A percentile compares a stretch with the other conserved stretches of the same genome.
These are phyloP conservation scores for Trinectes maculatus DNA, from an alignment of 2,113 vertebrate genomes.

Conservation along the genomic window DNA sequence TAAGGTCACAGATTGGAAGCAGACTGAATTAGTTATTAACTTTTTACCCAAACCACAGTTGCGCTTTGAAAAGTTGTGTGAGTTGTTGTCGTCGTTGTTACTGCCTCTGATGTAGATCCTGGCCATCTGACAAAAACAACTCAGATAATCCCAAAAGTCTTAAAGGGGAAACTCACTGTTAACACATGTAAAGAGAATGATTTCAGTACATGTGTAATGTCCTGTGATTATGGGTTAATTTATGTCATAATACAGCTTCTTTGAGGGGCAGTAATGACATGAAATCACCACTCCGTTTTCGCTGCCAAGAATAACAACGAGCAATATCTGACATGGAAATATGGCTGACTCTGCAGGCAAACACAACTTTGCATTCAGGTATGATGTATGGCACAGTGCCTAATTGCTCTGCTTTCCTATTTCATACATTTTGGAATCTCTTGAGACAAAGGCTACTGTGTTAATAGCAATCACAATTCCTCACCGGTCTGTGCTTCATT, in stretches of 20 bases:
- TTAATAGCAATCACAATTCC: conserved; percentile 58
- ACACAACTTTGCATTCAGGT: conserved; percentile 54
- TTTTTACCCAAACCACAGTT: conserved; percentile 35
- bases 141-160: conserved; percentile 15
- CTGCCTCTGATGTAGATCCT: conserved; percentile 25
- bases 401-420: conserved; percentile 57
- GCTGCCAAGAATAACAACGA: conserved; percentile 67
- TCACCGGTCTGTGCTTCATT: conserved; percentile 19
- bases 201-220: conserved; percentile 55
- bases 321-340: conserved; percentile 59
- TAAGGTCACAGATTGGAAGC: conserved; percentile 48
- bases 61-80: conserved; percentile 27
- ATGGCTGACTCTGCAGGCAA: conserved; percentile 34
- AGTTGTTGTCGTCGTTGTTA: conserved; percentile 34
- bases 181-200: conserved; percentile 46
- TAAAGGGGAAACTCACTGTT: conserved; percentile 25
- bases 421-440: conserved; percentile 57
- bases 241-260: conserved; percentile 55
- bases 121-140: conserved; percentile 43
- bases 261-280: conserved; percentile 46
- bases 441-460: conserved; percentile 47
- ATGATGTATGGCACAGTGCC: conserved; percentile 46
- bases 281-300: conserved; percentile 51
- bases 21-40: conserved; percentile 43
- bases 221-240: conserved; percentile 61